Percentiles rank a stretch among this genome's conserved stretches.
Evolutionary conservation across 2,113 vertebrate species (phyloP).

Genomic region (Tachuris rubrigastra): DNA sequence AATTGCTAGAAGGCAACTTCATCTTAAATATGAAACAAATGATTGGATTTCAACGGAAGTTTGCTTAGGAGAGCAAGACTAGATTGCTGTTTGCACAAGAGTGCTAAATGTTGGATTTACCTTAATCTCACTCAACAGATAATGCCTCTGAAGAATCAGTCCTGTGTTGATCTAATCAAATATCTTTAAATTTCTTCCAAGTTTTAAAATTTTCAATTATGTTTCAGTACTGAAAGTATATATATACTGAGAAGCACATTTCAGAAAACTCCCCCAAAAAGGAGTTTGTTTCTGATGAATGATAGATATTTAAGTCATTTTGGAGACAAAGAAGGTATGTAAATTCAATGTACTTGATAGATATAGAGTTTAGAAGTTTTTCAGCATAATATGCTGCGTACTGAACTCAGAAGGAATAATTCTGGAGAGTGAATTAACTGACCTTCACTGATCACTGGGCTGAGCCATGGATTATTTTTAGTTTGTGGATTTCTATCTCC

Average conservation of each 20-base stretch:
- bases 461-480: neutral
- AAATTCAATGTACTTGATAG: neutral
- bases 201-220: neutral
- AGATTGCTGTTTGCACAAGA: neutral
- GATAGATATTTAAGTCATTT: neutral
- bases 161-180: neutral
- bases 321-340: neutral
- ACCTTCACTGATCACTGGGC: neutral
- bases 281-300: neutral
- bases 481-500: neutral
- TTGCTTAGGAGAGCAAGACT: neutral
- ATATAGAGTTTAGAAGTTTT: neutral
- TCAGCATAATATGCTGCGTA: neutral
- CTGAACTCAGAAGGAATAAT: neutral
- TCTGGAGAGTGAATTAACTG: neutral
- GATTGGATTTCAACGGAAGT: neutral
- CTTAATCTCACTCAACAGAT: neutral
- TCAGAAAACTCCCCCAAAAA: neutral
- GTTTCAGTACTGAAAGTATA: neutral
- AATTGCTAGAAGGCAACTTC: neutral
- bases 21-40: neutral
- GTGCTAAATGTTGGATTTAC: neutral
- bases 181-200: neutral
- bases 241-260: neutral
- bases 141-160: neutral